A percentile compares a stretch with the other conserved stretches of the same genome.
Conservation (phyloP, 2,888 invertebrate species). For the Acrobeloides nanus region DNA sequence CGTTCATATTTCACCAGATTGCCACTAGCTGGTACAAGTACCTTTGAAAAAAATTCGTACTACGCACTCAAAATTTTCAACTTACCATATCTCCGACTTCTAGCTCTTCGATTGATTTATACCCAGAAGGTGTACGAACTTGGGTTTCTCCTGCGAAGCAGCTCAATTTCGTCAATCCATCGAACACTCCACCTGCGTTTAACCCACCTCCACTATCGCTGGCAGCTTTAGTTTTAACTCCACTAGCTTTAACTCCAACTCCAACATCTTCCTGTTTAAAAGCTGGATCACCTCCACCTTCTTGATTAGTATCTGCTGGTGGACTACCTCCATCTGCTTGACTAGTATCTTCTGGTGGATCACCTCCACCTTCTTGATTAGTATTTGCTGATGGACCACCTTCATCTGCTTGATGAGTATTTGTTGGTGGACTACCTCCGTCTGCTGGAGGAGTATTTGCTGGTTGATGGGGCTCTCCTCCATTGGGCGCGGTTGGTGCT, state of each 20-base stretch:
- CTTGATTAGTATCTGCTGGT: no score
- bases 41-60: conserved; percentile 12
- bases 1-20: conserved; percentile 42
- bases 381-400: background rate
- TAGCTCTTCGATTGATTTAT: conserved; percentile 45
- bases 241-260: conserved; percentile 5
- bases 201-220: background rate
- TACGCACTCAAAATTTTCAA: conserved; percentile 8
- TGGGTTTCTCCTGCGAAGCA: conserved; percentile 48
- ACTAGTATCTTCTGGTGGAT: no score
- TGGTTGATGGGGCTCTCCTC: no score
- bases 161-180: conserved; percentile 17
- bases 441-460: background rate
- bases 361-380: background rate
- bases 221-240: background rate
- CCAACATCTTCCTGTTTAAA: conserved; percentile 12
- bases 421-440: no score
- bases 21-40: conserved; percentile 43
- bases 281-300: background rate
- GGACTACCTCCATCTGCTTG: background rate
- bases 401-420: background rate
- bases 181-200: conserved; percentile 12
- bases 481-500: no score
- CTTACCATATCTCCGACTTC: conserved; percentile 47
- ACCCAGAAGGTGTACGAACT: conserved; percentile 28